Base-by-base conservation (phyloP, 1,140 invertebrate species). In the Hylyphantes graminicola region DNA sequence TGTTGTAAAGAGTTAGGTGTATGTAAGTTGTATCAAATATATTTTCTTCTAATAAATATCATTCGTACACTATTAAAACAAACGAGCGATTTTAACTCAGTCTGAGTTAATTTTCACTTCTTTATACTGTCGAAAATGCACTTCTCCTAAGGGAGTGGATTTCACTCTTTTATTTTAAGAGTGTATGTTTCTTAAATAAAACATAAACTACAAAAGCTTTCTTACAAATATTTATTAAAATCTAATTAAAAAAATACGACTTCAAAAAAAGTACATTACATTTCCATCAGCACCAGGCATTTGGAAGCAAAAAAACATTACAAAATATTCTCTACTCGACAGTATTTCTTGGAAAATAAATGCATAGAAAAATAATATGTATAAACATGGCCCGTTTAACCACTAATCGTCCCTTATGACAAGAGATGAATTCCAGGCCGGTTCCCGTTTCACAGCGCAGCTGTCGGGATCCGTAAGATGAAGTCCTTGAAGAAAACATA, bases 301-400 rank as follows among this genome's bases (percentile, higher is more conserved):
- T 63, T 9, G 48, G 61, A 81, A n/a, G n/a, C n/a, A n/a, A 59
- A 57, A 74, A 78, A 65, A 78, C 35, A 59, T 64, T 63, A 81
- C 79, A 81, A 81, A 81, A 81, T 81, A 81, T 81, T 81, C 64
- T 55, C 79, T 73, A 81, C 79, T 35, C 50, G 12, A 11, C 54
- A 57, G 55, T 57, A 70, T 35, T 8, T n/a, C 35, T 35, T 53
- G 57, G 51, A 55, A 73, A 59, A 81, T 73, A 80, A 80, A 59
- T 70, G 68, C 64, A 57, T 63, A 81, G 63, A 73, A 70, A 77
- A 68, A 85, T 74, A 74, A 57, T 53, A 74, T 53, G 55, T 53
- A 74, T 57, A 57, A 59, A 59, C 54, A 53, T 70, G 35, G 35
- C 35, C 35, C 15, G 10, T 17, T 53, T 53, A 15, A 13, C 10